phyloP scores from a whole-genome alignment of 2,888 invertebrate genomes.

The Aphidius colemani region DNA sequence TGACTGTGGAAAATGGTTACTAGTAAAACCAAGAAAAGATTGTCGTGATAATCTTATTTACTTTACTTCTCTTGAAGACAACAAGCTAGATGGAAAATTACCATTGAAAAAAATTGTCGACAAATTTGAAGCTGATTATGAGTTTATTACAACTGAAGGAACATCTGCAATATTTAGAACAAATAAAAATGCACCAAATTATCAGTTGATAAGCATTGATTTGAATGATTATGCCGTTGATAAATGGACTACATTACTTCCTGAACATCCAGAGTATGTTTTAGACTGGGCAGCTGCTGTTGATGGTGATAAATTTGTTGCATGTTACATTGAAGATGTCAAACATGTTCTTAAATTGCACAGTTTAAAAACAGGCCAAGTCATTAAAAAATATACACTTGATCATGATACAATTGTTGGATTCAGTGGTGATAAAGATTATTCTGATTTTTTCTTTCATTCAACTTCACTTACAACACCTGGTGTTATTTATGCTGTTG shows the following conservation, averaged over 20 bases:
- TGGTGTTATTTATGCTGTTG: conserved; percentile 82
- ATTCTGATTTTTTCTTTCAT: conserved; percentile 89
- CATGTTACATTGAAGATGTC: conserved; percentile 91
- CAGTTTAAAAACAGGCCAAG: conserved; percentile 72
- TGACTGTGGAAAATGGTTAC: conserved; percentile 88
- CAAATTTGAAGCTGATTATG: conserved; percentile 91
- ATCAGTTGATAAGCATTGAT: conserved; percentile 84
- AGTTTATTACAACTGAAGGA: conserved; percentile 91
- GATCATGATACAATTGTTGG: conserved; percentile 86
- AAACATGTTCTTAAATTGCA: conserved; percentile 87
- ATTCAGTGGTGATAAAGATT: conserved; percentile 82
- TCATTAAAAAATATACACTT: conserved; percentile 76
- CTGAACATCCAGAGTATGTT: conserved; percentile 85
- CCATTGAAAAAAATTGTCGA: conserved; percentile 80
- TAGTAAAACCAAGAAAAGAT: conserved; percentile 82
- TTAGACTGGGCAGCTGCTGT: conserved; percentile 88
- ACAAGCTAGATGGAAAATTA: conserved; percentile 68
- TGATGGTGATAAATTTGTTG: conserved; percentile 80
- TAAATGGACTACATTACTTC: conserved; percentile 82
- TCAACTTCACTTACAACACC: conserved; percentile 95
- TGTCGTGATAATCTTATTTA: conserved; percentile 91
- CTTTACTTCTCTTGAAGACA: conserved; percentile 76
- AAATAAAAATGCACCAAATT: conserved; percentile 92
- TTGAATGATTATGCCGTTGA: conserved; percentile 72
- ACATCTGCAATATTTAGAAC: conserved; percentile 84